Evolutionary conservation across 2,888 invertebrate genomes (phyloP), one percentile per base, ranked within the genome.

Genomic region (Campoplex nolae): DNA sequence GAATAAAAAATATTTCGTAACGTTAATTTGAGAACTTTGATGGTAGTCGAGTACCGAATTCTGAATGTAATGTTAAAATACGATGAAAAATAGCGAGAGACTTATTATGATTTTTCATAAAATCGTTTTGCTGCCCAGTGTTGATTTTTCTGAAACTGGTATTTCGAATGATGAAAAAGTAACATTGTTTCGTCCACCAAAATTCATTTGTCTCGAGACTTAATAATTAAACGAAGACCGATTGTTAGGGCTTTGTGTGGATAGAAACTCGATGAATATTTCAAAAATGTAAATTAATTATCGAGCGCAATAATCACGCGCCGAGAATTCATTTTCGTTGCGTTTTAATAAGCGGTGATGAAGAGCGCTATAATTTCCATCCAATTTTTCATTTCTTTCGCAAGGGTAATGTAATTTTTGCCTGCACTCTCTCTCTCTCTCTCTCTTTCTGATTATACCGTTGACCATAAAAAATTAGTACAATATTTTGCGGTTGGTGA

Each of bases 381-480:
- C 32, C 32, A n/a, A 76, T 45, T 32, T 13, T 48, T 48, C 51
- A 9, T 51, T 18, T 35, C 28, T 35, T 18, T 28, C 9, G 42
- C 45, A 4, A 23, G 45, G 38, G 16, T 23, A 16, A 16, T 23
- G 23, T 42, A 28, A 35, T 11, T 54, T 70, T 9, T n/a, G 2
- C n/a, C 42, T 38, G 13, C 13, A 32, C 23, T 32, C n/a, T n/a
- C 23, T 23, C 23, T 23, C 7, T 42, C 23, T 32, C n/a, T n/a
- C 23, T 23, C 23, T 23, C 7, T 42, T 67, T 58, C 38, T 51
- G 62, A 73, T 80, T 65, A 45, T 23, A 77, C 6, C 38, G 74
- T 78, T 32, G 68, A 78, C 58, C 35, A 48, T 73, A 78, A 74
- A 82, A 23, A 85, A 78, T 81, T 6, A 32, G 74, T 68, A 56